These are phyloP conservation scores for Tortrix viridana DNA, from an alignment of 2,888 invertebrate species.

Conservation along the genomic window DNA sequence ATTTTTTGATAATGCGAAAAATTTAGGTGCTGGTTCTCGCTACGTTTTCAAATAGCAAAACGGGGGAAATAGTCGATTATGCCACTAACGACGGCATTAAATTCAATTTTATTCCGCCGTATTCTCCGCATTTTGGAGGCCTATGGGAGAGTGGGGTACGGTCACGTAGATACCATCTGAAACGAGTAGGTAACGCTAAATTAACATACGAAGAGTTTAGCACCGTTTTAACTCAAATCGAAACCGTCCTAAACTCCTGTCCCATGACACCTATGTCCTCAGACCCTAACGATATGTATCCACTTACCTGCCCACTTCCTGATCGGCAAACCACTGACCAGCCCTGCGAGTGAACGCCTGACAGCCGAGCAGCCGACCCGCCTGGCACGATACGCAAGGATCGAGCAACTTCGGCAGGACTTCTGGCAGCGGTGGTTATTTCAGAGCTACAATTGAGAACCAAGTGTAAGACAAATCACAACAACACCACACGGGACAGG, in stretches of 20 bases:
- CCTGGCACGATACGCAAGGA: neutral
- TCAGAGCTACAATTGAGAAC: too few relatives aligned
- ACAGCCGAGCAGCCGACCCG: neutral
- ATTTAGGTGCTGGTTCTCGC: too few relatives aligned
- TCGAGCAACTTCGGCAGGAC: neutral
- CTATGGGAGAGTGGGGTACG: neutral
- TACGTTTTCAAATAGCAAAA: too few relatives aligned
- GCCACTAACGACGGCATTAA: too few relatives aligned
- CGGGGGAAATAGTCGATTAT: too few relatives aligned
- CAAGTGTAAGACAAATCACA: too few relatives aligned
- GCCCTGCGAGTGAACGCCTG: neutral
- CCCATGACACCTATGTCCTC: constrained; percentile 42
- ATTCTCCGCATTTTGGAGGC: constrained; percentile 5
- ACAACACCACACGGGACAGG: too few relatives aligned
- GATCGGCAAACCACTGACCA: constrained; percentile 39
- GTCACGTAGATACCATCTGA: neutral
- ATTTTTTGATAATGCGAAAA: too few relatives aligned
- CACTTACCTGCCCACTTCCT: constrained; percentile 54
- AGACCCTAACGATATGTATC: constrained; percentile 43
- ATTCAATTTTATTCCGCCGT: neutral
- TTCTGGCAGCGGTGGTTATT: constrained; percentile 4
- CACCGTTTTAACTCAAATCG: constrained; percentile 43
- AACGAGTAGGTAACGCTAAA: neutral
- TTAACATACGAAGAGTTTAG: constrained; percentile 40
- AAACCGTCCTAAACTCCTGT: constrained; percentile 45